These are phyloP conservation scores for Dione vanillae DNA, from an alignment of 2,888 invertebrate species.

Conservation along the genomic window DNA sequence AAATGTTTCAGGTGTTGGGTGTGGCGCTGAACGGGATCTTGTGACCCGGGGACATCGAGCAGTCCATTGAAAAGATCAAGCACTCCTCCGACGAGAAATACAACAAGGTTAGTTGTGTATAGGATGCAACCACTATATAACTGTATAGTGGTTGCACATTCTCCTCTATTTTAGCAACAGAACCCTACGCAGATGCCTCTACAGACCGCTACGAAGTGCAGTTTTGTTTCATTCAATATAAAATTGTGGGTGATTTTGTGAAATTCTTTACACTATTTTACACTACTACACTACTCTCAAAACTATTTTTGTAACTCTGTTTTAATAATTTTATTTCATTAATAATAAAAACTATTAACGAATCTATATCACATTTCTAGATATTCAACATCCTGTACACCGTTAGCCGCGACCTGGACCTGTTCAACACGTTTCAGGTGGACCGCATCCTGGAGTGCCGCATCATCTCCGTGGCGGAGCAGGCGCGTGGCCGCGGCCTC, in stretches of 20 bases:
- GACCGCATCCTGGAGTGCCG: slow-evolving; percentile 91
- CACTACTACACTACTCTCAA: no score
- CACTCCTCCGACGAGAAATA: slow-evolving; percentile 88
- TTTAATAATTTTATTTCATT: background rate
- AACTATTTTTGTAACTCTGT: background rate
- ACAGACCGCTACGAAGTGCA: no score
- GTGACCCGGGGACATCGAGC: slow-evolving; percentile 88
- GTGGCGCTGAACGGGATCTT: slow-evolving; percentile 91
- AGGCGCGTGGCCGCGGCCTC: slow-evolving; percentile 89
- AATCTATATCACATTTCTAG: slow-evolving; percentile 35
- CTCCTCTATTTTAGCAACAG: no score
- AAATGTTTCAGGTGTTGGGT: slow-evolving; percentile 87
- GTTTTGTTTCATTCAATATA: no score
- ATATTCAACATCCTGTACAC: slow-evolving; percentile 91
- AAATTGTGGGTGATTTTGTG: no score
- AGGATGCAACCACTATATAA: no score
- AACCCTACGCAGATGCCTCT: no score
- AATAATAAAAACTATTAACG: no score
- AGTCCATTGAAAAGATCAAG: slow-evolving; percentile 87
- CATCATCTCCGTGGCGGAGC: slow-evolving; percentile 90
- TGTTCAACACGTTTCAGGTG: slow-evolving; percentile 87
- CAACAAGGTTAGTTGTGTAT: slow-evolving; percentile 73
- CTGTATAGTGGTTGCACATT: no score
- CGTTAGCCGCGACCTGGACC: slow-evolving; percentile 87
- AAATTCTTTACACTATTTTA: no score